Percentiles rank a stretch among this genome's conserved stretches.
These are phyloP conservation scores for Neuroterus valhalla DNA, from an alignment of 1,140 invertebrate species.

Conservation along the genomic window DNA sequence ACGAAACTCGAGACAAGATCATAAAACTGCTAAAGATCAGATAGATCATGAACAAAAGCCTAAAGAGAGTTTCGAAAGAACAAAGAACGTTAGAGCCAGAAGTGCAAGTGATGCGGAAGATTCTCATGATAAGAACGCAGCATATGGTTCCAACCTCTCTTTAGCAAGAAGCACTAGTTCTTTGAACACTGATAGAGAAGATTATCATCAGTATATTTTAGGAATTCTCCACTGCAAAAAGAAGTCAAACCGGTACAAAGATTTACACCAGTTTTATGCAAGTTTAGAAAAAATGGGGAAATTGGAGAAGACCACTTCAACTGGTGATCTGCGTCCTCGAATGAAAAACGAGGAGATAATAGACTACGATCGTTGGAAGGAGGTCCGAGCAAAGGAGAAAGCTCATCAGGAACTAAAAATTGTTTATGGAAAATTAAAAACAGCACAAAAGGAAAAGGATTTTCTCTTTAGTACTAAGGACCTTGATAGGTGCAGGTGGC, in stretches of 20 bases:
- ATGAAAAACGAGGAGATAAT: constrained; percentile 85
- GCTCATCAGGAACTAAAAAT: constrained; percentile 88
- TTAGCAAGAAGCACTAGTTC: constrained; percentile 72
- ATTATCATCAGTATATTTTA: constrained; percentile 83
- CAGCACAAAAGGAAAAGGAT: constrained; percentile 88
- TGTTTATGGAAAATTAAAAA: constrained; percentile 86
- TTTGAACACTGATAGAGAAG: constrained; percentile 73
- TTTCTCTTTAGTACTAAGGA: constrained; percentile 87
- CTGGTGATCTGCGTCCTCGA: constrained; percentile 81
- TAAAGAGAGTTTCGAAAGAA: constrained; percentile 48
- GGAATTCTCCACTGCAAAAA: constrained; percentile 83
- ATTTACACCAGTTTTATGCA: constrained; percentile 89
- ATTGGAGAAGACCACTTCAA: constrained; percentile 85
- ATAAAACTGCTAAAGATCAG: background rate
- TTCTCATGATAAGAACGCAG: constrained; percentile 37
- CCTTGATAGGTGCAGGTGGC: constrained; percentile 82
- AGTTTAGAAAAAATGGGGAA: constrained; percentile 90
- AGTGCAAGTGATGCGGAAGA: constrained; percentile 78
- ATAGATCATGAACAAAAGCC: background rate
- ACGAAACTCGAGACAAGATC: constrained; percentile 69
- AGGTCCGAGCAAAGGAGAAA: constrained; percentile 84
- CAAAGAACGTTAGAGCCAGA: constrained; percentile 75
- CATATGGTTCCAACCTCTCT: constrained; percentile 67
- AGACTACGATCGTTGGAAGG: constrained; percentile 91
- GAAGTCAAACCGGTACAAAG: constrained; percentile 88